Evolutionary conservation across 2,113 vertebrate species (phyloP).

Genomic region (Malurus elegans): DNA sequence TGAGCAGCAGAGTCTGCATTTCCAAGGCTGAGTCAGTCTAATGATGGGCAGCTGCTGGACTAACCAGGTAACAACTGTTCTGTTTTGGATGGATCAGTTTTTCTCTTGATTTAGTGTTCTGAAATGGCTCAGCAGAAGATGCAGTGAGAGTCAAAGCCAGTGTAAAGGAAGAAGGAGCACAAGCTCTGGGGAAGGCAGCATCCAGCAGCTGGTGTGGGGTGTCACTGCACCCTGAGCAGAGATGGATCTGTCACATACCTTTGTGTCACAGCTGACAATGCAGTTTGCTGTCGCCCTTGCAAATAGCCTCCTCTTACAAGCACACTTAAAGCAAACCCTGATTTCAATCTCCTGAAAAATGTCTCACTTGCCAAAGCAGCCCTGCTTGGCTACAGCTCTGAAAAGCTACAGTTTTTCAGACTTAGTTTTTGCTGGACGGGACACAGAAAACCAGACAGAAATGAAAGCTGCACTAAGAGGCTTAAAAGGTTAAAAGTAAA

Average conservation of each 20-base stretch:
- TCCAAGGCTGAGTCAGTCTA: neutral
- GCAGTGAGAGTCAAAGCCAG: neutral
- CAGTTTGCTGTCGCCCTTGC: neutral
- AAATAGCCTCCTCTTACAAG: neutral
- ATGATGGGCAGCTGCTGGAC: neutral
- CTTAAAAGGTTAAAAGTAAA: neutral
- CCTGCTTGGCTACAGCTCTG: neutral
- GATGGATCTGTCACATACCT: neutral
- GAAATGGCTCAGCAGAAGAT: neutral
- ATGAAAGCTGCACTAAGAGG: neutral
- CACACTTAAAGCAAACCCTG: neutral
- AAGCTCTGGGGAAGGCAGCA: neutral
- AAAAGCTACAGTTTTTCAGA: neutral
- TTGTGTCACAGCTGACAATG: neutral
- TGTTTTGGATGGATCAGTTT: neutral
- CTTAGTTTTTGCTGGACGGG: neutral
- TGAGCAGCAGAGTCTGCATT: neutral
- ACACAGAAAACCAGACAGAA: neutral
- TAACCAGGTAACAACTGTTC: neutral
- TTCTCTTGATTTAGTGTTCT: neutral
- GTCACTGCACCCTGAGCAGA: neutral
- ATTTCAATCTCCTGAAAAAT: neutral
- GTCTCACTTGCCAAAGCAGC: neutral
- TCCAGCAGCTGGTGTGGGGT: neutral
- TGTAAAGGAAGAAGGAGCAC: neutral